Base-by-base conservation (phyloP, 2,888 invertebrate genomes). In the Drosophila siamana region DNA sequence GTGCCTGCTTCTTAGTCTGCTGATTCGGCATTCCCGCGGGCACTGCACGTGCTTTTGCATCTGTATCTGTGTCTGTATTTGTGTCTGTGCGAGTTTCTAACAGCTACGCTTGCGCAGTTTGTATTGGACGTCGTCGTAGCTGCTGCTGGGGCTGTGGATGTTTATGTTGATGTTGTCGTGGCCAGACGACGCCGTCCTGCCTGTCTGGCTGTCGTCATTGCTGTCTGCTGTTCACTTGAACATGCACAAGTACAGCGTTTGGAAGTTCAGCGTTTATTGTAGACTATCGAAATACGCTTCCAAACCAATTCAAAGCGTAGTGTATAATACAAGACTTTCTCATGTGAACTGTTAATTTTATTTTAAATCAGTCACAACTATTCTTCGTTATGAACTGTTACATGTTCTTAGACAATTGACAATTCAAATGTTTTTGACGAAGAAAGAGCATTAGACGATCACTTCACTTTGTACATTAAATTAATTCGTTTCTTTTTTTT, bases 161-260 rank as follows among this genome's bases (percentile, higher is more conserved):
- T 28, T 60, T 52, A 50, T 66, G 52, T 47, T 50, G 22, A 51
- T 51, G 48, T 54, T 48, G 50, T 60, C 24, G 50, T 41, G 78
- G 74, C 69, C 84, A 83, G 79, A 83, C 80, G 47, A 16, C 62
- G 24, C 22, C 52, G 28, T 72, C 48, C 44, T 61, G 46, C 54
- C 44, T 24, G 56, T 13, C 50, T 30, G 55, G 50, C 63, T 33
- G 75, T 61, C 78, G 69, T 51, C 69, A 43, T 40, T 43, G 57
- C 62, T 66, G 80, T 71, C 85, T 75, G 81, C 62, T 66, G 79
- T 82, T 85, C 86, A 83, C 88, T 83, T 83, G 82, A 69, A 85
- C 79, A 68, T 56, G 22, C 82, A 69, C 83, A 88, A 83, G 86
- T 83, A 86, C 83, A 71, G 70, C 60, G 41, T 36, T 43, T 26